These are phyloP conservation scores for Myiozetetes cayanensis DNA, from an alignment of 2,113 vertebrate genomes.

Conservation along the genomic window DNA sequence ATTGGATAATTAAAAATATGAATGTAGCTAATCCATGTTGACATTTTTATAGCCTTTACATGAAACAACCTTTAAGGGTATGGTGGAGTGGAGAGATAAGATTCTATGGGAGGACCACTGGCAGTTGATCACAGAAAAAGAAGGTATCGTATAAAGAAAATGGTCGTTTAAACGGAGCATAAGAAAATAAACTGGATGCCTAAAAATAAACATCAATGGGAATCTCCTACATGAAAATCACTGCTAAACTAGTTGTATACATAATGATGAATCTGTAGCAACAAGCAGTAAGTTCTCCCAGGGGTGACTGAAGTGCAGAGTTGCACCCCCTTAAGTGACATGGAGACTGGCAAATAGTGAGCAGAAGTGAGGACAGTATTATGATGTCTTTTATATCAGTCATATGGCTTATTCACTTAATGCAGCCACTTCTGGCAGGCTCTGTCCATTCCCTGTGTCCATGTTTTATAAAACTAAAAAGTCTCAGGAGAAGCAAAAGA, in stretches of 20 bases:
- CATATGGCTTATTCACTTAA: not conserved
- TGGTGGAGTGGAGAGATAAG: conserved; percentile 56
- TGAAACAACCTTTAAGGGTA: conserved; percentile 62
- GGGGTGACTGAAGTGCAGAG: not conserved
- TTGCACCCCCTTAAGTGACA: not conserved
- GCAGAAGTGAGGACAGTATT: not conserved
- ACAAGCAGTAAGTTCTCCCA: not conserved
- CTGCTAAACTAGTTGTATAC: not conserved
- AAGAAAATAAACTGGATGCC: conserved; percentile 38
- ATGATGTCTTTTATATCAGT: not conserved
- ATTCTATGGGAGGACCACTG: conserved; percentile 50
- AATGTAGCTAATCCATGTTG: conserved; percentile 62
- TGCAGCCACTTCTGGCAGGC: not conserved
- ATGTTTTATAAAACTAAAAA: not conserved
- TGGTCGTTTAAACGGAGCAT: not conserved
- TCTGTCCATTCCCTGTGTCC: not conserved
- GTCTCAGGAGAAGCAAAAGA: not conserved
- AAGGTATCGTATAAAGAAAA: conserved; percentile 31
- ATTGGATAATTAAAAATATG: conserved; percentile 70
- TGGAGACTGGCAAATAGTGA: not conserved
- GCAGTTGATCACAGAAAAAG: conserved; percentile 68
- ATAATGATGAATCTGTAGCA: not conserved
- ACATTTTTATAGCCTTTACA: conserved; percentile 68
- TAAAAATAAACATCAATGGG: conserved; percentile 69
- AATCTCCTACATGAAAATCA: conserved; percentile 51